Evolutionary conservation across 53 echinoderm and acorn worm species (phyloP), one percentile per base, ranked within the genome.

Genomic region (Arbacia lixula): DNA sequence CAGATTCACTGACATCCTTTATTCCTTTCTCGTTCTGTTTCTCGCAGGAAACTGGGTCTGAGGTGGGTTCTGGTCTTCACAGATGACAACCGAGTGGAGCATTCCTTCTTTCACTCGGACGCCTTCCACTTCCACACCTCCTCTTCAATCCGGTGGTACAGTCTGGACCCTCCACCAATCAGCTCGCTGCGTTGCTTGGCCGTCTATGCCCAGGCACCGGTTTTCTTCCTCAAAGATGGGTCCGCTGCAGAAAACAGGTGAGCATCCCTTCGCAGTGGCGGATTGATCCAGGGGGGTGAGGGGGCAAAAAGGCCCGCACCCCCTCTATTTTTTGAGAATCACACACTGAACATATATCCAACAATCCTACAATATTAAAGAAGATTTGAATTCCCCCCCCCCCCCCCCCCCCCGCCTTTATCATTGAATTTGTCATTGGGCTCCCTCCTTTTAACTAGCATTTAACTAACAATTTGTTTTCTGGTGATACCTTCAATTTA

Each of bases 101-200:
- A 87, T 39, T 11, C 32, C 55, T 85, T 91, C 54, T 21, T 25
- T 36, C 83, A 85, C 3, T 93, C 89, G 4, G 96, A 96, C 83
- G 83, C 85, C 14, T 93, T 86, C 66, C 81, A 89, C 50, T 88
- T 85, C 17, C 87, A 67, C 25, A 96, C 91, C 25, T 89, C 96
- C 6, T 57, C 84, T 34, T 90, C 91, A 0, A 72, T 96, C 43
- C 79, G 96, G 54, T 96, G 93, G 93, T 96, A 93, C 80, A 89
- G 91, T 33, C 85, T 93, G 9, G 87, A 96, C 41, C 87, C 86
- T 64, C 91, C 89, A 53, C 89, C 96, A 30, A 33, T 91, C 66
- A 87, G 34, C 52, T 85, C 55, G 17, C 68, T 93, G 6, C 71
- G 66, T 27, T 27, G 71, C 54, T 36, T 91, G 27, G 51, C 91